Evolutionary conservation across 2,888 invertebrate species (phyloP).

Genomic region (Tiliacea aurago): DNA sequence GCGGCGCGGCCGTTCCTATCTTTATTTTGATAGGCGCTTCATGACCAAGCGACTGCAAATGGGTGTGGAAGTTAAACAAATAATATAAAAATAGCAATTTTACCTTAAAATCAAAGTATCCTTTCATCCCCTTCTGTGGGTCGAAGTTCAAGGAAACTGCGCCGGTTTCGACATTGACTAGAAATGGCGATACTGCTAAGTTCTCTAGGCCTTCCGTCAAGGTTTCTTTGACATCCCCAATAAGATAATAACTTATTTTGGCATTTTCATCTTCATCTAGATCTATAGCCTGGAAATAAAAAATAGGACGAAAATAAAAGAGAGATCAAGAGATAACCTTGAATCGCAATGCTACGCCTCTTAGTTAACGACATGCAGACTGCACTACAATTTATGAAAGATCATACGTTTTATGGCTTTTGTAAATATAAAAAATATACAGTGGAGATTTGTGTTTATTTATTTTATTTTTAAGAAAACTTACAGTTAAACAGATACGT

Average conservation of each 20-base stretch:
- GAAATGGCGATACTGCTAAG: conserved; percentile 94
- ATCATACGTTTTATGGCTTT: not conserved
- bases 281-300: conserved; percentile 92
- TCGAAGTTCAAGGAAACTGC: conserved; percentile 97
- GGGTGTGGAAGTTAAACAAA: not conserved
- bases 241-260: conserved; percentile 93
- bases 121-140: conserved; percentile 99
- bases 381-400: conserved; percentile 1
- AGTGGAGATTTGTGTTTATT: not conserved
- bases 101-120: conserved; percentile 98
- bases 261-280: conserved; percentile 94
- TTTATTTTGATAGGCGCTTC: conserved; percentile 50
- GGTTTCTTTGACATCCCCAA: conserved; percentile 95
- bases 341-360: conserved; percentile 6
- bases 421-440: not conserved
- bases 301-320: not conserved
- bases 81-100: conserved; percentile 4
- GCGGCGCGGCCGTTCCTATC: conserved; percentile 20
- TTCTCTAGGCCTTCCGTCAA: conserved; percentile 96
- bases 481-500: too few relatives aligned
- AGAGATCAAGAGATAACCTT: not conserved
- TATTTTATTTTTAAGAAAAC: too few relatives aligned
- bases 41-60: conserved; percentile 2
- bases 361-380: conserved; percentile 4
- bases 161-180: conserved; percentile 95